Conservation (phyloP, 2,888 invertebrate species). For the Glyphotaelius pellucidus region DNA sequence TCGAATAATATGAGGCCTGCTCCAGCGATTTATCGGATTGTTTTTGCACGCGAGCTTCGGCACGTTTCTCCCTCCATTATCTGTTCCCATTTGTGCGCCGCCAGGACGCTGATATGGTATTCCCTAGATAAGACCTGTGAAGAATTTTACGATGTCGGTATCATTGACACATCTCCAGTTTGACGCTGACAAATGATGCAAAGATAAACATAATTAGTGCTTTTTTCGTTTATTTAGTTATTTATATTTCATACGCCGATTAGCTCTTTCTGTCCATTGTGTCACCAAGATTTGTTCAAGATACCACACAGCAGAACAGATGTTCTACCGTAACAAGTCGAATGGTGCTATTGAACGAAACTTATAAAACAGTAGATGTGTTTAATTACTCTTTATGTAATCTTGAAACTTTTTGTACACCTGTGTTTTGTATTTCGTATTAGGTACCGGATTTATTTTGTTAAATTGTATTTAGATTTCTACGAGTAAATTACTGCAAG, state of each 20-base stretch:
- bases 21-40: constrained; percentile 30
- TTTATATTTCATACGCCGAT: background rate
- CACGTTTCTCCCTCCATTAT: background rate
- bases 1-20: constrained; percentile 9
- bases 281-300: too few relatives aligned
- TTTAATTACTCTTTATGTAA: too few relatives aligned
- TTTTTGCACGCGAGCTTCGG: constrained; percentile 36
- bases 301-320: too few relatives aligned
- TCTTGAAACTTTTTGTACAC: too few relatives aligned
- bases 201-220: background rate
- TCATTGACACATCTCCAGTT: background rate
- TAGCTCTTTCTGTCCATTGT: background rate
- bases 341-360: too few relatives aligned
- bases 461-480: too few relatives aligned
- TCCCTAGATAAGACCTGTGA: background rate
- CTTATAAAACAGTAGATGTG: too few relatives aligned
- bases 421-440: too few relatives aligned
- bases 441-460: too few relatives aligned
- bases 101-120: background rate
- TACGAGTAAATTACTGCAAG: too few relatives aligned
- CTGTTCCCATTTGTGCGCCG: background rate
- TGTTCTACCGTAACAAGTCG: too few relatives aligned
- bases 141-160: background rate
- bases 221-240: background rate
- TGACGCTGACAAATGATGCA: background rate